These are phyloP conservation scores for Aphodius granarius DNA, from an alignment of 2,888 invertebrate species.

Conservation along the genomic window DNA sequence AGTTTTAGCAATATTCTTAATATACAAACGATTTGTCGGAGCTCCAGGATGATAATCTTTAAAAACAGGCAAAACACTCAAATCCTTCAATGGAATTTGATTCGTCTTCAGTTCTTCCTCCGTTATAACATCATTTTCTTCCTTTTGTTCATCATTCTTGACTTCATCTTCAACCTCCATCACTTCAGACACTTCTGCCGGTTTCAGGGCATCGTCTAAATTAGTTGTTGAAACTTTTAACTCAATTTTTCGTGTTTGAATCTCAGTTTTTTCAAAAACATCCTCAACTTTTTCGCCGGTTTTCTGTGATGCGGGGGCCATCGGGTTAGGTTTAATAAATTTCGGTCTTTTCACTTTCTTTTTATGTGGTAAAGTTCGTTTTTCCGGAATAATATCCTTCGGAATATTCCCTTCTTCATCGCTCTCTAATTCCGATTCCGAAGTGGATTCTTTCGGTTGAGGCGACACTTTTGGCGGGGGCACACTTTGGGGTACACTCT, in stretches of 20 bases:
- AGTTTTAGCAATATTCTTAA: conserved; percentile 87
- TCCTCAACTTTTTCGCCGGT: conserved; percentile 54
- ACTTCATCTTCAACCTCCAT: conserved; percentile 36
- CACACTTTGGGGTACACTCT: neutral
- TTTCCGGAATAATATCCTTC: conserved; percentile 54
- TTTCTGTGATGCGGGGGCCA: conserved; percentile 42
- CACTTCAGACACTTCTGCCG: conserved; percentile 17
- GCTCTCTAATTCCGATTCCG: conserved; percentile 69
- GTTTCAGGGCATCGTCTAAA: conserved; percentile 32
- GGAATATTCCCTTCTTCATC: conserved; percentile 55
- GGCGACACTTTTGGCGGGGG: neutral
- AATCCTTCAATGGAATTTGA: conserved; percentile 70
- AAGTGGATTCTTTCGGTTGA: conserved; percentile 26
- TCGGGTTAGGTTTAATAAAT: conserved; percentile 53
- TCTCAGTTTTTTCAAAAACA: conserved; percentile 58
- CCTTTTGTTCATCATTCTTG: conserved; percentile 31
- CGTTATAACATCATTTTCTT: conserved; percentile 56
- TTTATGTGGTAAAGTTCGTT: conserved; percentile 52
- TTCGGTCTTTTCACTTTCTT: conserved; percentile 60
- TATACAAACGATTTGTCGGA: conserved; percentile 82
- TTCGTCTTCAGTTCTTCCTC: conserved; percentile 68
- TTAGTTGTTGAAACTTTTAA: conserved; percentile 53
- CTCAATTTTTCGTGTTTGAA: conserved; percentile 56
- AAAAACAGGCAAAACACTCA: conserved; percentile 75
- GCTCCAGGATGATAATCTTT: conserved; percentile 84